Conservation (phyloP, 2,797 vertebrate species). For the Danio albolineatus region DNA sequence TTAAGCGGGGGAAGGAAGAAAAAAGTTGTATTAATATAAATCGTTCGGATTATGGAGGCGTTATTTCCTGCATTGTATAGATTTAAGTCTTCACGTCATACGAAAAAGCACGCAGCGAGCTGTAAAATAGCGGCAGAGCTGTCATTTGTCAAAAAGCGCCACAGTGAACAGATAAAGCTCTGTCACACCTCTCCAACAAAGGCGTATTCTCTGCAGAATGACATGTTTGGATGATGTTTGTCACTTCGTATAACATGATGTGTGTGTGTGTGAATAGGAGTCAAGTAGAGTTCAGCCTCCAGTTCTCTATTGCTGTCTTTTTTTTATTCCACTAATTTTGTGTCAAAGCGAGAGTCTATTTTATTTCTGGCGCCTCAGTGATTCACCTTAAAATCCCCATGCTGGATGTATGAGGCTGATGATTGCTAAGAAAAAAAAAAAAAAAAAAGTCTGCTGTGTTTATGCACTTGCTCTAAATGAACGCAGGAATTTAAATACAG, state of each 20-base stretch:
- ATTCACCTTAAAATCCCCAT: constrained; percentile 18
- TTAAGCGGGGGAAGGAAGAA: constrained; percentile 16
- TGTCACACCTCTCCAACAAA: constrained; percentile 27
- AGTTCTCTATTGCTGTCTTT: constrained; percentile 10
- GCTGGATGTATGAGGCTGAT: not conserved
- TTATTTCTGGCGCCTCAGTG: not conserved
- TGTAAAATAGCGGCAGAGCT: constrained; percentile 11
- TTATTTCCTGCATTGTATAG: constrained; percentile 37
- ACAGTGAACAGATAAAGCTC: constrained; percentile 28
- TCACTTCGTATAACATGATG: constrained; percentile 42
- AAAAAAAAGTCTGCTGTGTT: no score
- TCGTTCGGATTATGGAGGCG: not conserved
- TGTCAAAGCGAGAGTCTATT: constrained; percentile 13
- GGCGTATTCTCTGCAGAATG: constrained; percentile 31
- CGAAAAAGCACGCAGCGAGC: not conserved
- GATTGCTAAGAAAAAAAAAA: no score
- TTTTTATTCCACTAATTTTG: constrained; percentile 32
- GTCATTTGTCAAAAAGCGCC: constrained; percentile 14
- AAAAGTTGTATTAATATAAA: constrained; percentile 30
- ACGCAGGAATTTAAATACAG: no score
- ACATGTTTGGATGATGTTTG: constrained; percentile 38
- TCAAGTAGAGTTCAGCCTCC: constrained; percentile 14
- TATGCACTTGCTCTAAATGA: not conserved
- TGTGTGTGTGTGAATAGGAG: constrained; percentile 16
- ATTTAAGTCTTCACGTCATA: constrained; percentile 19